These are phyloP conservation scores for Anarsia innoxiella DNA, from an alignment of 2,888 invertebrate species.

Conservation along the genomic window DNA sequence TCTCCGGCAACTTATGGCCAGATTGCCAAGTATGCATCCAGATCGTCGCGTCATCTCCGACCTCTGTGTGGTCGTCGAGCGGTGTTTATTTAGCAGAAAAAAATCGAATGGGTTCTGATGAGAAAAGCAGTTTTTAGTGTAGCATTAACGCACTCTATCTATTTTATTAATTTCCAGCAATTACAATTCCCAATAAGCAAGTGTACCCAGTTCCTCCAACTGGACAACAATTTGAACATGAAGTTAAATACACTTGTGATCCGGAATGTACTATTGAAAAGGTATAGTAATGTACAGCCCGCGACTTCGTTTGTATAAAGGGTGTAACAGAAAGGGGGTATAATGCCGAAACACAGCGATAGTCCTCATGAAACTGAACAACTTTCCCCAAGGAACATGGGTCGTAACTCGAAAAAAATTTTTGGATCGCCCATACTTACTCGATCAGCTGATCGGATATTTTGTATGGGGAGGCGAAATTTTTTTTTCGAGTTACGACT, in stretches of 20 bases:
- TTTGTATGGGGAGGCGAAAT: too few species aligned
- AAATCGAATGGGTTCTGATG: neutral
- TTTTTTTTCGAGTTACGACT: too few species aligned
- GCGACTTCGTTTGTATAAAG: neutral
- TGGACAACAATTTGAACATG: slow-evolving; percentile 36
- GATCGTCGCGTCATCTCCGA: neutral
- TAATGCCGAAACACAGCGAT: too few species aligned
- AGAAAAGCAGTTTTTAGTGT: neutral
- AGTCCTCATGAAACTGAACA: too few species aligned
- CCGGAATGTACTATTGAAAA: slow-evolving; percentile 32
- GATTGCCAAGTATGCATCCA: too few species aligned
- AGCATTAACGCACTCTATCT: neutral
- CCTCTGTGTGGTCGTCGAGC: too few species aligned
- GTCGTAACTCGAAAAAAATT: too few species aligned
- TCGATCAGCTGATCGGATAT: too few species aligned
- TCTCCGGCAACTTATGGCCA: too few species aligned
- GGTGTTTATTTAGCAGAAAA: neutral
- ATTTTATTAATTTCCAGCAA: slow-evolving; percentile 21
- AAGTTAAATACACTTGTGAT: slow-evolving; percentile 25
- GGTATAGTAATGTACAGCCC: slow-evolving; percentile 21
- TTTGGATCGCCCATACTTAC: too few species aligned
- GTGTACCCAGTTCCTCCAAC: slow-evolving; percentile 22
- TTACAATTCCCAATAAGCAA: slow-evolving; percentile 14
- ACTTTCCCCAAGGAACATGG: too few species aligned
- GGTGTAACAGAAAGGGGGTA: too few species aligned